Conservation (phyloP, 1,140 invertebrate genomes). For the Drosophila persimilis region DNA sequence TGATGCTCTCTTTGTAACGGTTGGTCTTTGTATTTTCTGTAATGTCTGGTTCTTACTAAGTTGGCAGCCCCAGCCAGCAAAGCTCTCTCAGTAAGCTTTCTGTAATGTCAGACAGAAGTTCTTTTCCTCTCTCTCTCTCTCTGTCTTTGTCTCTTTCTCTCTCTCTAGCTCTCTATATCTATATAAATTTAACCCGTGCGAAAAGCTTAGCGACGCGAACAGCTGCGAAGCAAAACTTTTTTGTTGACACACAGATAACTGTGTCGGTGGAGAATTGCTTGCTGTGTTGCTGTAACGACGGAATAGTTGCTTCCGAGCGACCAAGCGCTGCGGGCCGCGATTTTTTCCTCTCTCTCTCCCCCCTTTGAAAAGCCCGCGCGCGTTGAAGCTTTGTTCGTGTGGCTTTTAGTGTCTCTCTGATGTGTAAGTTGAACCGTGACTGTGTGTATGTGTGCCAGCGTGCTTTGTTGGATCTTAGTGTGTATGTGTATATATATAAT, state of each 20-base stretch:
- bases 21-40: no score
- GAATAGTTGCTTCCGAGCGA: slow-evolving; percentile 70
- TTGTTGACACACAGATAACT: slow-evolving; percentile 52
- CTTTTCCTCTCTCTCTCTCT: no score
- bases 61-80: no score
- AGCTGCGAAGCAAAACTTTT: slow-evolving; percentile 57
- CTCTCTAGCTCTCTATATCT: neutral
- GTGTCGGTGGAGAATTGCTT: slow-evolving; percentile 6
- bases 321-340: slow-evolving; percentile 54
- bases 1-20: neutral
- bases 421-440: slow-evolving; percentile 35
- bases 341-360: slow-evolving; percentile 17
- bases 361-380: slow-evolving; percentile 16
- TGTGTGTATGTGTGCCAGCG: slow-evolving; percentile 44
- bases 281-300: slow-evolving; percentile 52
- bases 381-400: slow-evolving; percentile 50
- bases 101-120: slow-evolving; percentile 6
- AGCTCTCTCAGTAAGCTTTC: slow-evolving; percentile 14
- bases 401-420: slow-evolving; percentile 15
- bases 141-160: no score
- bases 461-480: slow-evolving; percentile 42
- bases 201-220: slow-evolving; percentile 46
- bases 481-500: slow-evolving; percentile 11
- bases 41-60: no score
- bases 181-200: neutral